phyloP scores from a whole-genome alignment of 2,888 invertebrate genomes.

The Drosophila sordidula region DNA sequence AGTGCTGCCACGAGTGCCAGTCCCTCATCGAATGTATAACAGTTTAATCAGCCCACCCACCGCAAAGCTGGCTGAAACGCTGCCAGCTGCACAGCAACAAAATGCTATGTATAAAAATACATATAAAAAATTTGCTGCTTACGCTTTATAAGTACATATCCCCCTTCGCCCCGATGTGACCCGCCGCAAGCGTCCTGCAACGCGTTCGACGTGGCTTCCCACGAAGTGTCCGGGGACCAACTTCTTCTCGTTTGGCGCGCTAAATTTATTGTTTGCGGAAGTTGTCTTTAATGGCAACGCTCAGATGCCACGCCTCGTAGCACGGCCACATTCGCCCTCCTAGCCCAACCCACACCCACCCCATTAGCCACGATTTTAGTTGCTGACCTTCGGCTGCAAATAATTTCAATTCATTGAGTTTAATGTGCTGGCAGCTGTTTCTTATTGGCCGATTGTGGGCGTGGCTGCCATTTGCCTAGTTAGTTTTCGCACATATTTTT shows the following conservation, averaged over 20 bases:
- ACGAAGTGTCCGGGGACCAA: slow-evolving; percentile 40
- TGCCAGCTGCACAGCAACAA: slow-evolving; percentile 14
- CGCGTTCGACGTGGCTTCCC: slow-evolving; percentile 45
- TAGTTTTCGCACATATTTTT: slow-evolving; percentile 26
- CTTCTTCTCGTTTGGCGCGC: slow-evolving; percentile 53
- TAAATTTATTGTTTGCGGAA: slow-evolving; percentile 78
- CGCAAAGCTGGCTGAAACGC: slow-evolving; percentile 21
- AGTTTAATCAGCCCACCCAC: slow-evolving; percentile 57
- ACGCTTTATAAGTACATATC: slow-evolving; percentile 17
- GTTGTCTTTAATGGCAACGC: slow-evolving; percentile 75
- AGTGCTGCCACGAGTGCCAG: neutral
- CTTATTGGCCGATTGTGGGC: slow-evolving; percentile 48
- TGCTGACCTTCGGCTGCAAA: slow-evolving; percentile 77
- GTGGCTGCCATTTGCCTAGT: slow-evolving; percentile 46
- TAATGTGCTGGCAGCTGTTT: slow-evolving; percentile 67
- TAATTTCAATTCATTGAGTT: slow-evolving; percentile 80
- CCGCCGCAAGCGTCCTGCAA: neutral
- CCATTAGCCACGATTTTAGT: slow-evolving; percentile 32
- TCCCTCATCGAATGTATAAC: slow-evolving; percentile 38
- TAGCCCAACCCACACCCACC: slow-evolving; percentile 3
- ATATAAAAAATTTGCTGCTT: slow-evolving; percentile 22
- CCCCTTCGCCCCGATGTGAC: neutral
- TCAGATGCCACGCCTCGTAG: slow-evolving; percentile 44
- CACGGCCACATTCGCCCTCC: neutral
- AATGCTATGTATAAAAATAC: slow-evolving; percentile 15